Percentiles rank a stretch among this genome's conserved stretches.
phyloP scores from a whole-genome alignment of 2,113 vertebrate genomes.

The Albula goreensis region DNA sequence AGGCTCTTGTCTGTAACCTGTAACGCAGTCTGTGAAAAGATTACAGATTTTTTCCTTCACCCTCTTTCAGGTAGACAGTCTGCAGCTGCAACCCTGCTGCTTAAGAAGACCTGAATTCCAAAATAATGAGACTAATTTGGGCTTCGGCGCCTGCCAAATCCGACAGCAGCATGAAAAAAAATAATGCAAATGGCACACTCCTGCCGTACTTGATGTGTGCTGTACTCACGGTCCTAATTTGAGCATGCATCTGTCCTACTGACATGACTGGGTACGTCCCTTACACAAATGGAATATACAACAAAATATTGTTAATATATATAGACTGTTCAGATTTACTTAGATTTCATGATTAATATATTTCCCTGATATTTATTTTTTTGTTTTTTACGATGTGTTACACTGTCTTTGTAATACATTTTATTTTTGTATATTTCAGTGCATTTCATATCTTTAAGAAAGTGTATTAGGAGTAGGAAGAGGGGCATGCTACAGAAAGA shows the following conservation, averaged over 20 bases:
- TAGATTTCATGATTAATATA: too few species aligned
- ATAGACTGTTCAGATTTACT: too few species aligned
- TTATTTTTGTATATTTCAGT: too few species aligned
- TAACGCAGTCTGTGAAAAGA: background rate
- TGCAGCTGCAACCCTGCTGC: conserved; percentile 29
- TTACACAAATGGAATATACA: too few species aligned
- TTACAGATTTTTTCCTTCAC: background rate
- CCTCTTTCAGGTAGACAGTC: background rate
- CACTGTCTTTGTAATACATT: too few species aligned
- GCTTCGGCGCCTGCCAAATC: conserved; percentile 29
- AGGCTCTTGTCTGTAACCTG: background rate
- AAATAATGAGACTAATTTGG: conserved; percentile 37
- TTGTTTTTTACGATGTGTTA: too few species aligned
- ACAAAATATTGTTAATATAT: too few species aligned
- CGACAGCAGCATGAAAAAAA: conserved; percentile 10
- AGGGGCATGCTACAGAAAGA: too few species aligned
- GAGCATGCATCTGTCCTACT: background rate
- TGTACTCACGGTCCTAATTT: background rate
- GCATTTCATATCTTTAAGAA: too few species aligned
- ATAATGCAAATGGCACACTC: conserved; percentile 5
- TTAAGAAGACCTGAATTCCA: conserved; percentile 25
- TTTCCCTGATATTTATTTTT: too few species aligned
- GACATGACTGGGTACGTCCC: background rate
- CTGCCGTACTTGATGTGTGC: background rate
- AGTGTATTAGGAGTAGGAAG: too few species aligned